Percentiles rank a stretch among this genome's conserved stretches.
phyloP scores from a whole-genome alignment of 1,140 invertebrate species.

The Drosophila arizonae region DNA sequence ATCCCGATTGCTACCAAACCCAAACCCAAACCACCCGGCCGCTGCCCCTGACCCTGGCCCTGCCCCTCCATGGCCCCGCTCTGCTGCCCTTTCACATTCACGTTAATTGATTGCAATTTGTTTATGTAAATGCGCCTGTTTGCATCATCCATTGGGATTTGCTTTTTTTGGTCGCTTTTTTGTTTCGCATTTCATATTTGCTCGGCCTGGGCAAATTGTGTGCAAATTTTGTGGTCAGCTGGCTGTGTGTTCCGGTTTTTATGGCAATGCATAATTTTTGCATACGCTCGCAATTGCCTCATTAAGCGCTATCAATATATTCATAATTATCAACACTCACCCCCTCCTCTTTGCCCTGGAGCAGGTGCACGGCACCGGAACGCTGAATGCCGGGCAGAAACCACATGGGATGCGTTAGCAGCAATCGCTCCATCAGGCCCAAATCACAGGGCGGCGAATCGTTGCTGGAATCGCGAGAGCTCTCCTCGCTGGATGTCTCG shows the following conservation, averaged over 20 bases:
- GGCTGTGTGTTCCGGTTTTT: neutral
- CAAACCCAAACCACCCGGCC: neutral
- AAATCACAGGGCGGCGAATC: constrained; percentile 88
- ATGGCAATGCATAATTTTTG: constrained; percentile 16
- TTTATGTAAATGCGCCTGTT: constrained; percentile 66
- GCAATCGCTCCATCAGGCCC: constrained; percentile 92
- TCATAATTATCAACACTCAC: constrained; percentile 85
- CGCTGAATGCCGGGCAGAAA: constrained; percentile 96
- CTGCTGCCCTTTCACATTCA: constrained; percentile 22
- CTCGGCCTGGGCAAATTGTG: constrained; percentile 44
- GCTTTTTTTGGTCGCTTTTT: neutral
- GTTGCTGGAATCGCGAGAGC: constrained; percentile 72
- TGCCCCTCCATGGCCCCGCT: neutral
- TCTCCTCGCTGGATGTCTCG: constrained; percentile 82
- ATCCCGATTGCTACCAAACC: neutral
- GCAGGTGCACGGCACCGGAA: constrained; percentile 94
- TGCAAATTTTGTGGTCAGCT: constrained; percentile 63
- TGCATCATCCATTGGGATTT: constrained; percentile 31
- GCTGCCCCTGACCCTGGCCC: neutral
- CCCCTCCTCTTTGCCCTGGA: constrained; percentile 96
- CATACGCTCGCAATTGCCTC: constrained; percentile 59
- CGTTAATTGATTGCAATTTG: constrained; percentile 78
- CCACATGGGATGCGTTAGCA: constrained; percentile 97
- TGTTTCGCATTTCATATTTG: neutral
- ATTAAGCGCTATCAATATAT: constrained; percentile 71